Evolutionary conservation across 2,113 vertebrate genomes (phyloP).

Genomic region (Colius striatus): DNA sequence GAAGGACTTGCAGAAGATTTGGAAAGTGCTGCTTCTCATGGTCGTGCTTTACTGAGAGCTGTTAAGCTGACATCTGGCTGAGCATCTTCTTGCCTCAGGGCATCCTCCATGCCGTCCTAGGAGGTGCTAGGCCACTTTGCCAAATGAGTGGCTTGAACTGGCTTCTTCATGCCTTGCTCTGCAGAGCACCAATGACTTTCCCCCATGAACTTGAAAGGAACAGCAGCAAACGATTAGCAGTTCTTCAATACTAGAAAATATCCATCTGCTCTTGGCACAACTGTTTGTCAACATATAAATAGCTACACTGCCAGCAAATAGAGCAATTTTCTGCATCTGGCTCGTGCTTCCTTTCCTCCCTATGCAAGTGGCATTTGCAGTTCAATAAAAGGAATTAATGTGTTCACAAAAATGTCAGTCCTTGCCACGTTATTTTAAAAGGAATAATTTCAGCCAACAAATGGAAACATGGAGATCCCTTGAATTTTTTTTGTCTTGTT

Average conservation of each 20-base stretch:
- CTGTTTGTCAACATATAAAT: constrained; percentile 63
- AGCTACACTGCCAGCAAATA: constrained; percentile 21
- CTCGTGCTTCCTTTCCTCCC: neutral
- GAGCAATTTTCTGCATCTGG: constrained; percentile 56
- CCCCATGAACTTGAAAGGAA: constrained; percentile 36
- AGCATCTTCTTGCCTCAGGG: constrained; percentile 49
- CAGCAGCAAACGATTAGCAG: constrained; percentile 53
- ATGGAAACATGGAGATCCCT: neutral
- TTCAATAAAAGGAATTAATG: neutral
- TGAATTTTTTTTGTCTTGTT: neutral
- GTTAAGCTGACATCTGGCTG: constrained; percentile 67
- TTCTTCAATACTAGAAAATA: constrained; percentile 51
- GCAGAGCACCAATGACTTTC: constrained; percentile 41
- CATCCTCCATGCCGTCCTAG: neutral
- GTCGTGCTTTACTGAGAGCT: constrained; percentile 43
- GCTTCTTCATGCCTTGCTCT: constrained; percentile 37
- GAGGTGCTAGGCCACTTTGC: constrained; percentile 12
- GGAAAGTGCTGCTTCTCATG: constrained; percentile 8
- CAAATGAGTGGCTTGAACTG: constrained; percentile 2
- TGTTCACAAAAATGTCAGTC: neutral
- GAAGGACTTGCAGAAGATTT: constrained; percentile 9
- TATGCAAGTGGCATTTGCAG: constrained; percentile 7
- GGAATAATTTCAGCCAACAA: neutral
- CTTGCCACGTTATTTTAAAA: neutral
- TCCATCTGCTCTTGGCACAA: constrained; percentile 55